phyloP scores from a whole-genome alignment of 2,797 vertebrate genomes.

The Allobates femoralis region DNA sequence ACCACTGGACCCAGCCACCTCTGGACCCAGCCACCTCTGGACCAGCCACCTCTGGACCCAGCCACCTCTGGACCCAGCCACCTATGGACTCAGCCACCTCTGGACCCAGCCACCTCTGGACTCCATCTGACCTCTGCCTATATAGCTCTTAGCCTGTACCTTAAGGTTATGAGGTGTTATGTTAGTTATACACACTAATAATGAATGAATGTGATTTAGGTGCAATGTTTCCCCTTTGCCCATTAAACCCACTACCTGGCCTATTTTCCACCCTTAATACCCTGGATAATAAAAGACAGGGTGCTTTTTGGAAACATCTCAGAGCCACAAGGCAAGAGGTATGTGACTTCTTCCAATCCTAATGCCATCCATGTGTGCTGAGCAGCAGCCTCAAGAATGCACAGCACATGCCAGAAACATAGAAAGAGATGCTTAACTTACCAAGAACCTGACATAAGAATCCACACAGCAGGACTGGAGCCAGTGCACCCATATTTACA shows the following conservation, averaged over 20 bases:
- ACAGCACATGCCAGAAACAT: slow-evolving; percentile 57
- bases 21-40: background rate
- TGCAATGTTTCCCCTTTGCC: background rate
- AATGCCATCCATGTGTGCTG: slow-evolving; percentile 69
- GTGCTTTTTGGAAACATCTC: slow-evolving; percentile 61
- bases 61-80: background rate
- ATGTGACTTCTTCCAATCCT: slow-evolving; percentile 24
- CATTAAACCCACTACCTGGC: slow-evolving; percentile 29
- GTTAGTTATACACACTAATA: background rate
- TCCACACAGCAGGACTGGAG: slow-evolving; percentile 90
- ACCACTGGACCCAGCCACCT: background rate
- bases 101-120: background rate
- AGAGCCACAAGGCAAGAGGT: slow-evolving; percentile 58
- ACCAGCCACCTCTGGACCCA: too few species aligned
- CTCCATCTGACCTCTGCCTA: background rate
- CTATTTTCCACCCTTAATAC: slow-evolving; percentile 43
- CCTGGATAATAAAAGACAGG: slow-evolving; percentile 50
- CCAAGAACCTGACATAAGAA: slow-evolving; percentile 90
- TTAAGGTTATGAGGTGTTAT: background rate
- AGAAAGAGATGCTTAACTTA: slow-evolving; percentile 79
- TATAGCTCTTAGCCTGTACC: background rate
- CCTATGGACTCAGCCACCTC: too few species aligned
- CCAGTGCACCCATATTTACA: slow-evolving; percentile 95
- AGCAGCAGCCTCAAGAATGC: slow-evolving; percentile 52
- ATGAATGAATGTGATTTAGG: slow-evolving; percentile 2